These are phyloP conservation scores for Toxotes jaculatrix DNA, from an alignment of 2,113 vertebrate genomes.

Conservation along the genomic window DNA sequence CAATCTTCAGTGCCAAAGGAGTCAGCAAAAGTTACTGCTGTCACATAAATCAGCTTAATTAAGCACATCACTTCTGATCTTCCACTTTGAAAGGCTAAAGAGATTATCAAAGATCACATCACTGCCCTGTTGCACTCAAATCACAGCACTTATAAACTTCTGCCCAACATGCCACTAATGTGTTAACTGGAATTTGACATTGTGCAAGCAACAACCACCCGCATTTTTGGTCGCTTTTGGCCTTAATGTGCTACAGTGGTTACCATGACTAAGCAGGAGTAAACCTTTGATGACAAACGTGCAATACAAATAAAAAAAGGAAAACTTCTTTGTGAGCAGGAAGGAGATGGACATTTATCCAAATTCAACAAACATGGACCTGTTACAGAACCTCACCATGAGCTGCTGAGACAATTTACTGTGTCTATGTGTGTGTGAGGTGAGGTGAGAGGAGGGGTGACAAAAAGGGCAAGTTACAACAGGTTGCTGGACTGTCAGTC, in stretches of 20 bases:
- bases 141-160: not conserved
- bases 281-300: conserved; percentile 19
- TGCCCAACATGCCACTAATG: not conserved
- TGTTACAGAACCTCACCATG: not conserved
- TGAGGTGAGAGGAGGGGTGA: conserved; percentile 9
- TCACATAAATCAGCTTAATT: conserved; percentile 20
- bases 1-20: conserved; percentile 7
- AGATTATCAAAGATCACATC: not conserved
- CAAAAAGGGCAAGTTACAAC: conserved; percentile 53
- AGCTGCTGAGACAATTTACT: conserved; percentile 3
- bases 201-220: conserved; percentile 25
- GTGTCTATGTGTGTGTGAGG: not conserved
- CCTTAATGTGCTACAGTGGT: conserved; percentile 38
- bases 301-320: not conserved
- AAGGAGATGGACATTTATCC: conserved; percentile 3
- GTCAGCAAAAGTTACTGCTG: conserved; percentile 5
- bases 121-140: not conserved
- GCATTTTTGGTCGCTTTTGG: conserved; percentile 29
- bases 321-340: not conserved
- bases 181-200: conserved; percentile 24
- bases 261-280: conserved; percentile 18
- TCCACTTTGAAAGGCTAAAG: not conserved
- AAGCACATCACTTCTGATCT: not conserved
- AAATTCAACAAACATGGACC: conserved; percentile 2
- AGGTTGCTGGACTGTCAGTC: conserved; percentile 33